Evolutionary conservation across 2,113 vertebrate genomes (phyloP).

Genomic region (Clarias batrachus): DNA sequence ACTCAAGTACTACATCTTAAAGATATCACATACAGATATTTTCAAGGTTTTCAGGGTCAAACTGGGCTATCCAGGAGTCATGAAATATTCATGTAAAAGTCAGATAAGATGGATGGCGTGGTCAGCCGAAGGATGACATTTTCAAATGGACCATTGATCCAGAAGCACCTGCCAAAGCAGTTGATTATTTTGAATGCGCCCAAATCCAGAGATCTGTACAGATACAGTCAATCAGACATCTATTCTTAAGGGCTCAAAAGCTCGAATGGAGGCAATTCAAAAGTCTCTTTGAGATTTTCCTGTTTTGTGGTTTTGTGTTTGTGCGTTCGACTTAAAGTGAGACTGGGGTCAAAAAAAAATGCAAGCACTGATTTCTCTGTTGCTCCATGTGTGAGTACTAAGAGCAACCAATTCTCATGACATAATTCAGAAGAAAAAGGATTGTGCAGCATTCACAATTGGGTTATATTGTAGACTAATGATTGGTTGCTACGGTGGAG

Average conservation of each 20-base stretch:
- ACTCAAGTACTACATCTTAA: not conserved
- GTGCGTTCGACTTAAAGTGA: not conserved
- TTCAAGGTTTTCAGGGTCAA: not conserved
- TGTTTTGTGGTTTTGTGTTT: conserved; percentile 3
- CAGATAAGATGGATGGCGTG: conserved; percentile 33
- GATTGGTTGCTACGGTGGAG: not conserved
- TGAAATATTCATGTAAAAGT: conserved; percentile 47
- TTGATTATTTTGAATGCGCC: conserved; percentile 8
- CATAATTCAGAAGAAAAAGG: not conserved
- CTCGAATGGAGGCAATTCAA: not conserved
- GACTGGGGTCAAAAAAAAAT: not conserved
- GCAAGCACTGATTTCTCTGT: not conserved
- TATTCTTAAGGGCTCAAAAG: not conserved
- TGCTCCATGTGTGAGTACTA: not conserved
- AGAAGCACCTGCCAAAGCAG: conserved; percentile 15
- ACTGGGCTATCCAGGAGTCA: not conserved
- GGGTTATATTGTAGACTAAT: not conserved
- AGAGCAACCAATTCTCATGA: not conserved
- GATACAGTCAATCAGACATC: not conserved
- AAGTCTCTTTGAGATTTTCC: conserved; percentile 5
- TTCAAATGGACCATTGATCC: conserved; percentile 48
- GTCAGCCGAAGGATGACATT: conserved; percentile 39
- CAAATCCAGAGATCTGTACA: conserved; percentile 3
- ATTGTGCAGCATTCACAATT: not conserved
- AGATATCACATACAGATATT: conserved; percentile 2